Base-by-base conservation (phyloP, 64 coral and sea anemone species). In the Porites australiensis region DNA sequence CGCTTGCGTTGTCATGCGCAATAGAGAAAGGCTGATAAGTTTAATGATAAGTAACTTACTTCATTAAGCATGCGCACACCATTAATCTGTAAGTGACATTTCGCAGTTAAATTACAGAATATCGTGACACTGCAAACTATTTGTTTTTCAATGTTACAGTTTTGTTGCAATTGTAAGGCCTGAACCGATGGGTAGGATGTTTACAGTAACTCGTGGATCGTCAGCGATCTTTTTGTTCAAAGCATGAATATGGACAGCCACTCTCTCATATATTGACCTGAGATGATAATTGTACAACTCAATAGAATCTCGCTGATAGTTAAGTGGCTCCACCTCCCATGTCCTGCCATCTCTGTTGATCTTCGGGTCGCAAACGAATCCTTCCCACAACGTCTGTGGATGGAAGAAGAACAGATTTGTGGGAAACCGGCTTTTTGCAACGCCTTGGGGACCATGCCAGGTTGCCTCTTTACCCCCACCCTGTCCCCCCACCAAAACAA, bases 221-320 rank as follows among this genome's bases (percentile, higher is more conserved):
- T 94, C 91, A 55, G 90, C 88, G 47, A 97, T 88, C 77, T 94
- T 97, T 65, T 74, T 21, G 59, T 97, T 97, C 60, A 97, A 69
- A 22, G 75, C 76, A 69, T 97, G 95, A 47, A 97, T 94, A 43
- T 70, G 49, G 4, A 88, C 78, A 4, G 59, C 15, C 45, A 71
- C n/a, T 20, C 27, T 54, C 11, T 52, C 76, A 12, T 79, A 23
- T 13, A 75, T 43, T 18, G 37, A 61, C 48, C 3, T 45, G 48
- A 76, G 15, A 50, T 76, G 73, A 47, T 50, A 50, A 3, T 76
- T 16, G 45, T 16, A 76, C 15, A 76, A n/a, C 46, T 76, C 73
- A 50, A 76, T 76, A 3, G 44, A 48, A 8, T 76, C 73, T 76
- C 73, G 46, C 73, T 76, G 73, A 50, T 76, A 76, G 73, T 76